Conservation (phyloP, 2,113 vertebrate species). For the Cephalopterus ornatus region DNA sequence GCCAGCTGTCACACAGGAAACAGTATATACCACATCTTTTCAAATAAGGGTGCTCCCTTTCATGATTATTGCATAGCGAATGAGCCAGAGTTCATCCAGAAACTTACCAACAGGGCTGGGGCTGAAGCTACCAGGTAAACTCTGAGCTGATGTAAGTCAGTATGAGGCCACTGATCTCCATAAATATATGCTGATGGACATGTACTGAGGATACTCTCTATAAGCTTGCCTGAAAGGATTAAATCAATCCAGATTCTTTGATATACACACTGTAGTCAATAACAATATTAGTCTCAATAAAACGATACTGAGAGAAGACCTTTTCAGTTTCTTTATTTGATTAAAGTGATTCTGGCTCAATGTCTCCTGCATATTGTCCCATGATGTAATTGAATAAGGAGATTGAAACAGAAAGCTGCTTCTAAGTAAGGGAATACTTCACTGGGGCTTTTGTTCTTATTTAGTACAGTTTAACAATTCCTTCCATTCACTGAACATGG, state of each 20-base stretch:
- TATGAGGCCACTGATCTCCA: not conserved
- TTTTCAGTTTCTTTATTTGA: constrained; percentile 44
- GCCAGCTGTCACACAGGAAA: not conserved
- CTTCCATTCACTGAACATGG: constrained; percentile 18
- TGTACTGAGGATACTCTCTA: not conserved
- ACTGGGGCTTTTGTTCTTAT: constrained; percentile 53
- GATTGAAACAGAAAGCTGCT: constrained; percentile 36
- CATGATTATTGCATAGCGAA: not conserved
- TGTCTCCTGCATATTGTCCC: constrained; percentile 1
- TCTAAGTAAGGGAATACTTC: constrained; percentile 57
- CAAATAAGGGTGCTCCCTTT: not conserved
- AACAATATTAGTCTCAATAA: constrained; percentile 52
- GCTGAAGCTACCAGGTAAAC: not conserved
- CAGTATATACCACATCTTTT: not conserved
- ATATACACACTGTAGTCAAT: constrained; percentile 23
- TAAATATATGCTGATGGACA: not conserved
- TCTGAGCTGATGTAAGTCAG: not conserved
- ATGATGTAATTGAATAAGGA: constrained; percentile 35
- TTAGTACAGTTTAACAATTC: constrained; percentile 37
- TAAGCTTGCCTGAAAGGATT: not conserved
- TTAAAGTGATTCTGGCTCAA: constrained; percentile 10
- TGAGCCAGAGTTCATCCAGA: not conserved
- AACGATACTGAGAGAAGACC: not conserved
- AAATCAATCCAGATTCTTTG: constrained; percentile 30
- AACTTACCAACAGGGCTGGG: not conserved